Evolutionary conservation across 2,113 vertebrate genomes (phyloP).

Genomic region (Sclerurus mexicanus): DNA sequence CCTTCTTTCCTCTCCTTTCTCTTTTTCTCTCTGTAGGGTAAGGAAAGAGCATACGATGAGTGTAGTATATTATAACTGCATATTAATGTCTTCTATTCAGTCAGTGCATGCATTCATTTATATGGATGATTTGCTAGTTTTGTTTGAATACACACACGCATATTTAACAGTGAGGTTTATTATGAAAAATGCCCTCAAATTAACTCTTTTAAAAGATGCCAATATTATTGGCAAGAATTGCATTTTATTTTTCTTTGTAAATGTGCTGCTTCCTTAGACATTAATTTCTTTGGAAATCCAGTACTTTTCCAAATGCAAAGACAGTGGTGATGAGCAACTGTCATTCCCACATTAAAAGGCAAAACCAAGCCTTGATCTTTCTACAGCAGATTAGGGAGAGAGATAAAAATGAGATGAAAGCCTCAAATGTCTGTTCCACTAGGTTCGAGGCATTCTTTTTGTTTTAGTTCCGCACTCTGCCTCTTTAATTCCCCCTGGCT

Average conservation of each 20-base stretch:
- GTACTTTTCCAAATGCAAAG: constrained; percentile 59
- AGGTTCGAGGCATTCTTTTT: constrained; percentile 81
- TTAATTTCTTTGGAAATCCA: constrained; percentile 42
- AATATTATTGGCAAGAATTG: constrained; percentile 64
- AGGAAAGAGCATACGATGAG: constrained; percentile 53
- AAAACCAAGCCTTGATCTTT: constrained; percentile 63
- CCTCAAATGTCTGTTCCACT: constrained; percentile 84
- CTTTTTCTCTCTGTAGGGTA: background rate
- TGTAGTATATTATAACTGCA: constrained; percentile 49
- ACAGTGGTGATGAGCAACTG: constrained; percentile 46
- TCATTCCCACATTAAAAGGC: constrained; percentile 63
- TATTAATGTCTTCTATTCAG: constrained; percentile 69
- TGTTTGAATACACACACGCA: constrained; percentile 69
- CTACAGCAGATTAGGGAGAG: constrained; percentile 50
- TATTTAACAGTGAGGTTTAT: constrained; percentile 56
- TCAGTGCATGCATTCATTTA: constrained; percentile 63
- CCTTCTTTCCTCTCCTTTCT: background rate
- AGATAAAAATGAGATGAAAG: constrained; percentile 70
- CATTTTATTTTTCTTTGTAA: constrained; percentile 62
- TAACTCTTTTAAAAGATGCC: constrained; percentile 68
- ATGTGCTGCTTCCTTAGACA: constrained; percentile 34
- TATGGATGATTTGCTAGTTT: constrained; percentile 69
- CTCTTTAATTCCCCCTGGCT: constrained; percentile 85
- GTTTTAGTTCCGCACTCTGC: constrained; percentile 78
- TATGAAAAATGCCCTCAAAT: constrained; percentile 69